Percentiles rank a stretch among this genome's conserved stretches.
These are phyloP conservation scores for Hippocampus guttulatus DNA, from an alignment of 2,113 vertebrate genomes.

Conservation along the genomic window DNA sequence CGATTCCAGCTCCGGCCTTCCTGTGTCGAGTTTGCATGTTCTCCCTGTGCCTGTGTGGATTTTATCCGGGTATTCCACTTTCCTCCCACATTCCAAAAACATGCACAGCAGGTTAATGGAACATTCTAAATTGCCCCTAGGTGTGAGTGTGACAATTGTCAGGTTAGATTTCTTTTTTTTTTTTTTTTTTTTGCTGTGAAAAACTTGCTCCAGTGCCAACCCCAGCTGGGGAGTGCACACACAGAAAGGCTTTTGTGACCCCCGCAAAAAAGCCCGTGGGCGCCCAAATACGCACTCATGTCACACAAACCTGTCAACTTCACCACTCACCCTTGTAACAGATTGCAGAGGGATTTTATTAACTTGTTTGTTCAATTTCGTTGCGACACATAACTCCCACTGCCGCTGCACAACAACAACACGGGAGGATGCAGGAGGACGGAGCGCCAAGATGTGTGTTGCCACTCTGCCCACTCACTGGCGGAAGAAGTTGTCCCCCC, in stretches of 20 bases:
- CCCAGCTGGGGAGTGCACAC: slow-evolving; percentile 4
- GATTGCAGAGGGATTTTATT: slow-evolving; percentile 55
- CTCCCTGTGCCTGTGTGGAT: too few species aligned
- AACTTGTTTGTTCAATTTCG: slow-evolving; percentile 68
- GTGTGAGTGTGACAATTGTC: too few species aligned
- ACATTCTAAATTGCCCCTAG: too few species aligned
- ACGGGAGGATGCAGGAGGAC: slow-evolving; percentile 17
- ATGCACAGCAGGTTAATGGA: too few species aligned
- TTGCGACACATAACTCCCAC: slow-evolving; percentile 58
- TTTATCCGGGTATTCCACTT: too few species aligned
- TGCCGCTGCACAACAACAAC: slow-evolving; percentile 10
- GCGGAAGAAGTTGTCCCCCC: background rate
- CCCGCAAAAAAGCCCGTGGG: slow-evolving; percentile 24
- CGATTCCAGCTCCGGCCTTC: too few species aligned
- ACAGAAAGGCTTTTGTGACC: slow-evolving; percentile 14
- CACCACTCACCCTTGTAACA: slow-evolving; percentile 43
- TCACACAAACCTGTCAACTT: slow-evolving; percentile 55
- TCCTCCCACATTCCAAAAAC: too few species aligned
- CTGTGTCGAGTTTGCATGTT: too few species aligned
- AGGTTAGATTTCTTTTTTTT: too few species aligned
- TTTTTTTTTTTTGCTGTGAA: background rate
- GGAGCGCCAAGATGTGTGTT: slow-evolving; percentile 33
- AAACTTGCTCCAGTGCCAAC: background rate
- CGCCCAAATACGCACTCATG: slow-evolving; percentile 46
- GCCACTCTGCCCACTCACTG: slow-evolving; percentile 39